phyloP scores from a whole-genome alignment of 37 sponge, comb jelly and placozoan species.

The Hormiphora californensis region DNA sequence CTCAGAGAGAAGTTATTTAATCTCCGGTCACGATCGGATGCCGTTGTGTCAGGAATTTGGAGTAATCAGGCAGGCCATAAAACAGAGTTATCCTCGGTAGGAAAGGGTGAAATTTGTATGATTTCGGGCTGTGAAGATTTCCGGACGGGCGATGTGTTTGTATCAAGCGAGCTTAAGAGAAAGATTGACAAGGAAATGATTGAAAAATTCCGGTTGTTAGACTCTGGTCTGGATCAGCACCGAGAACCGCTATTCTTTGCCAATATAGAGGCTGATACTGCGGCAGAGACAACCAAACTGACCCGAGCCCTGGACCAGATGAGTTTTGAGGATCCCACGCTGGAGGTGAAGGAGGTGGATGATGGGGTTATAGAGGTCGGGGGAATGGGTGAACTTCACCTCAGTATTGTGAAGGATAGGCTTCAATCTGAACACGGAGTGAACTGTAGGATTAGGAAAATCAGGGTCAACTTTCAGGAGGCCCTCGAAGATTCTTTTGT shows the following conservation, averaged over 20 bases:
- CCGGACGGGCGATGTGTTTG: slow-evolving; percentile 33
- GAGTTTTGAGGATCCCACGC: slow-evolving; percentile 28
- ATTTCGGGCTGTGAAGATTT: slow-evolving; percentile 34
- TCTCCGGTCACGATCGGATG: background rate
- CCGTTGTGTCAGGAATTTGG: background rate
- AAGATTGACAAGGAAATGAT: background rate
- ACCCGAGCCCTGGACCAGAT: background rate
- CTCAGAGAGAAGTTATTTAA: background rate
- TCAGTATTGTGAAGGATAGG: slow-evolving; percentile 29
- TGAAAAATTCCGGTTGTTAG: background rate
- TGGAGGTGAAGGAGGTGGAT: background rate
- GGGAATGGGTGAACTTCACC: slow-evolving; percentile 15
- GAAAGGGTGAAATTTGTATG: background rate
- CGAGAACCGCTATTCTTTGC: slow-evolving; percentile 13
- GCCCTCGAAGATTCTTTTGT: too few relatives aligned
- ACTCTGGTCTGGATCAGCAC: background rate
- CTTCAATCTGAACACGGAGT: background rate
- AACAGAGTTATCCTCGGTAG: background rate
- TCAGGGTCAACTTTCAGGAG: slow-evolving; percentile 26
- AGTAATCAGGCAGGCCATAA: background rate
- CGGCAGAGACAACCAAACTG: background rate
- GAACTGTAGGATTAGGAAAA: background rate
- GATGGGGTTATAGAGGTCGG: slow-evolving; percentile 7
- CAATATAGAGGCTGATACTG: background rate
- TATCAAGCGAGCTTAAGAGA: background rate